A percentile compares a stretch with the other conserved stretches of the same genome.
These are phyloP conservation scores for Siniperca chuatsi DNA, from an alignment of 2,113 vertebrate species.

Conservation along the genomic window DNA sequence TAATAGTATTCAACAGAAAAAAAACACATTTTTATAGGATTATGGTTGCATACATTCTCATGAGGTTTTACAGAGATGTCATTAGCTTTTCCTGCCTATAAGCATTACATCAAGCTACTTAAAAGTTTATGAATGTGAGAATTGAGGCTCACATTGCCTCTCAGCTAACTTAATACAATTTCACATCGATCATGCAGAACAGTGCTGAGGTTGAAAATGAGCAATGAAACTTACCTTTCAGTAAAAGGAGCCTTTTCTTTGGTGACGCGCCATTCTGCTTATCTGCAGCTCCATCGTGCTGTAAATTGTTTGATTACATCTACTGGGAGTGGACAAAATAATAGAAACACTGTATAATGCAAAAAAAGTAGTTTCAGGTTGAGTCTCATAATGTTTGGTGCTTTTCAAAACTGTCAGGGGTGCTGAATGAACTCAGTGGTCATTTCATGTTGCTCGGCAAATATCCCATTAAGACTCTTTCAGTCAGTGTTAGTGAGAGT, in stretches of 20 bases:
- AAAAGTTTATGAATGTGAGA: neutral
- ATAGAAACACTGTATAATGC: neutral
- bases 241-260: slow-evolving; percentile 64
- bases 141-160: neutral
- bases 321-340: slow-evolving; percentile 14
- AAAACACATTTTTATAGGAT: neutral
- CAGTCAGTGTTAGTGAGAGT: neutral
- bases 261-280: slow-evolving; percentile 52
- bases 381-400: neutral
- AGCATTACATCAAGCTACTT: neutral
- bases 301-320: slow-evolving; percentile 3
- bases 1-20: slow-evolving; percentile 3
- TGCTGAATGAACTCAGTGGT: neutral
- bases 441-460: neutral
- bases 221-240: slow-evolving; percentile 57
- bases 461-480: neutral
- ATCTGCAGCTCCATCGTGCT: neutral
- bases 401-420: neutral
- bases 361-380: neutral
- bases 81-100: neutral
- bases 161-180: slow-evolving; percentile 4
- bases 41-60: slow-evolving; percentile 42
- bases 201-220: slow-evolving; percentile 55
- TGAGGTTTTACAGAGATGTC: neutral
- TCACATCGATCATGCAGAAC: slow-evolving; percentile 3